Percentiles rank a stretch among this genome's conserved stretches.
These are phyloP conservation scores for Hypocryptadius cinnamomeus DNA, from an alignment of 2,113 vertebrate genomes.

Conservation along the genomic window DNA sequence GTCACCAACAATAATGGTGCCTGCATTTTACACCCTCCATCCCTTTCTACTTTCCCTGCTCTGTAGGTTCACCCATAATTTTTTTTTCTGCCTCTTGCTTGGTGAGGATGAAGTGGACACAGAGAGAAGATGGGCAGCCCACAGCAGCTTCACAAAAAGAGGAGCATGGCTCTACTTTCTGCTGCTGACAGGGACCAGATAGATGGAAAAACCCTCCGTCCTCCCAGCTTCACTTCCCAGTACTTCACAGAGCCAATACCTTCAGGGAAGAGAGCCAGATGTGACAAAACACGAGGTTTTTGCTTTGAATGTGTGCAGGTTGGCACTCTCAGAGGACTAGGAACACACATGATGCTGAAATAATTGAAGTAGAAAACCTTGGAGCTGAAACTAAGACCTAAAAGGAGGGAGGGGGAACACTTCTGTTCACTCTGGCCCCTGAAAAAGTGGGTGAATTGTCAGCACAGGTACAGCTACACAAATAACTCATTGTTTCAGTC, in stretches of 20 bases:
- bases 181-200: neutral
- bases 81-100: neutral
- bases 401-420: neutral
- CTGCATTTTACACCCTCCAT: neutral
- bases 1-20: neutral
- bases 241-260: neutral
- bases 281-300: neutral
- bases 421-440: neutral
- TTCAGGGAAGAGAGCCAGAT: neutral
- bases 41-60: neutral
- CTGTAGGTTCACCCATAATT: neutral
- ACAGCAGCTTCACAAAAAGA: neutral
- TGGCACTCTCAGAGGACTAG: neutral
- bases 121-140: neutral
- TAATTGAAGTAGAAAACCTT: neutral
- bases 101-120: accelerated
- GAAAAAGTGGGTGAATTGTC: neutral
- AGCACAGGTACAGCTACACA: neutral
- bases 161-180: neutral
- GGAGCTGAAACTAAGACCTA: neutral
- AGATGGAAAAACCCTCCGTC: neutral
- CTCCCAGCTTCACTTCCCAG: neutral
- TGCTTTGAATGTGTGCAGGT: accelerated
- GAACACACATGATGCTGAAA: neutral
- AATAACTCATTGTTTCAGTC: neutral